Evolutionary conservation across 2,113 vertebrate genomes (phyloP), one percentile per base, ranked within the genome.

Genomic region (Orientallactaga bullata): DNA sequence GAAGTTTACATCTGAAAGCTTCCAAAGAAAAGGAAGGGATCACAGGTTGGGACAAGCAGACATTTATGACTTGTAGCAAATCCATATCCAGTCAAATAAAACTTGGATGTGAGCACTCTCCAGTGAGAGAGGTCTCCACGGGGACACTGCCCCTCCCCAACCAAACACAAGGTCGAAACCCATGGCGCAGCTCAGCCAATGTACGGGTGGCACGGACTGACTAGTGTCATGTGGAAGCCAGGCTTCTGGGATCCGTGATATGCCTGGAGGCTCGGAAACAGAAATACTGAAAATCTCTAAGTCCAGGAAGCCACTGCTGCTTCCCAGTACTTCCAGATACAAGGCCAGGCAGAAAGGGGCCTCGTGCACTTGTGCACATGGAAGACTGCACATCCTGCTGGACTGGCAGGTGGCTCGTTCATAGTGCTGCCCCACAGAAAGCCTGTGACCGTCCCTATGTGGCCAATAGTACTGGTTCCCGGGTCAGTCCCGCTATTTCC

Each of bases 311-410:
- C 79, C 3, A 12, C 28, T 12, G 11, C 8, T 37, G 55, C 68
- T 65, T 65, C 58, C 66, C 23, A 20, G n/a, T 90, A 51, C 26
- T 55, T 37, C 26, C 18, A 13, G 32, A 30, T 0, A 1, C 55
- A 63, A 26, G 35, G 18, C 24, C 10, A 77, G 86, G 8, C 18
- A n/a, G 63, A 24, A 6, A 9, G 2, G 60, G 47, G 16, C n/a
- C 5, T 12, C 24, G 9, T 3, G 12, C 0, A 6, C 12, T 10
- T 7, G 5, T 3, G 24, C 15, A 20, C 0, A 12, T 0, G 1
- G 58, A 2, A 3, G 24, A 0, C 7, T 0, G n/a, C 10, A 5
- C 86, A 68, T n/a, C 47, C 15, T 10, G 51, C 28, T 7, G 32
- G 10, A 23, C 13, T 0, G 17, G 32, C 21, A 12, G 1, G 15